phyloP scores from a whole-genome alignment of 1,140 invertebrate species.

The Halotydeus destructor region DNA sequence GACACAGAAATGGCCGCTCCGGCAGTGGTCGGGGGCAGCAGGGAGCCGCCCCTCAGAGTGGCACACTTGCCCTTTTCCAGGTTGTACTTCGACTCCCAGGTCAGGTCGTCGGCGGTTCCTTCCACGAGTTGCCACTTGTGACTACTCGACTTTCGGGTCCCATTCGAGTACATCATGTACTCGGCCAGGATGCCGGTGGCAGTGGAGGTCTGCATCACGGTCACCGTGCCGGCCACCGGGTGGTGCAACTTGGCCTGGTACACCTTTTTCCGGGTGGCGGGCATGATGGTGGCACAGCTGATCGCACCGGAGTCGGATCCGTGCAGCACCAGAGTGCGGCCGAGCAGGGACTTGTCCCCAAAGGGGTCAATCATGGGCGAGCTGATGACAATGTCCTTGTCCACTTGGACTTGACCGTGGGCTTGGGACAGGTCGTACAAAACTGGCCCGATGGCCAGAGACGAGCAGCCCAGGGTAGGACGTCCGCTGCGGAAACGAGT shows the following conservation, averaged over 20 bases:
- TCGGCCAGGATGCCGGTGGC: neutral
- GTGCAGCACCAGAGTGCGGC: constrained; percentile 16
- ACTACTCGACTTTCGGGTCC: neutral
- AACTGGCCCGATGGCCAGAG: constrained; percentile 7
- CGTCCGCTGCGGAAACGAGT: constrained; percentile 12
- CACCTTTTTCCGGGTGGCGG: constrained; percentile 7
- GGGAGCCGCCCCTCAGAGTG: neutral
- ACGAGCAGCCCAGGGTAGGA: constrained; percentile 2
- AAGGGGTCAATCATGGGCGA: constrained; percentile 12
- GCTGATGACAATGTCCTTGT: constrained; percentile 14
- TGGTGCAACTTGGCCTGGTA: constrained; percentile 5
- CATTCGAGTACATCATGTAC: constrained; percentile 6
- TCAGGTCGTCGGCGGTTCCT: neutral
- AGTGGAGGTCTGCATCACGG: constrained; percentile 7
- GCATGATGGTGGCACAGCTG: constrained; percentile 17
- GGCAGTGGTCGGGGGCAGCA: constrained; percentile 1
- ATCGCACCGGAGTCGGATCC: constrained; percentile 14
- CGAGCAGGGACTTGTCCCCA: constrained; percentile 14
- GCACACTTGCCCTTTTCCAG: constrained; percentile 4
- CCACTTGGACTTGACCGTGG: constrained; percentile 14
- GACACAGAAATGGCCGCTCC: constrained; percentile 11
- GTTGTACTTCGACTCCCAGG: neutral
- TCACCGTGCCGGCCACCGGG: constrained; percentile 8
- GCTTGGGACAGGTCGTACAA: constrained; percentile 16
- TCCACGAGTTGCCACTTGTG: constrained; percentile 7